Conservation (phyloP, 2,113 vertebrate species). For the Aegithalos caudatus region DNA sequence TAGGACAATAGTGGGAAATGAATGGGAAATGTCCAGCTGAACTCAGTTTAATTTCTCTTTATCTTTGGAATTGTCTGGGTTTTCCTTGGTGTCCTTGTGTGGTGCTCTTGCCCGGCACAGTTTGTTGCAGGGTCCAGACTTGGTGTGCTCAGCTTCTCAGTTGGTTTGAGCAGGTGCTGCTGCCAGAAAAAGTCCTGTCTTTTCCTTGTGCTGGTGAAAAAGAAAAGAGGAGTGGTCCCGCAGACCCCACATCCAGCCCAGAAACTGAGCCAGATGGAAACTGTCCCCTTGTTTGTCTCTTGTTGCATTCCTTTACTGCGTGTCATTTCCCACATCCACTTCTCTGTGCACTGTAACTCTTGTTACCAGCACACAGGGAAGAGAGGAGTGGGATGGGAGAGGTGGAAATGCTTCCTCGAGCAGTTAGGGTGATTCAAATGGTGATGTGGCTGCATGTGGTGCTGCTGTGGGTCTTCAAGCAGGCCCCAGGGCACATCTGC, state of each 20-base stretch:
- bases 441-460: background rate
- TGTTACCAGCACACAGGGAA: background rate
- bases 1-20: constrained; percentile 27
- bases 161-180: background rate
- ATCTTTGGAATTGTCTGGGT: background rate
- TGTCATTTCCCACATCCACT: background rate
- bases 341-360: background rate
- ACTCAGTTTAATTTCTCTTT: background rate
- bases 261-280: background rate
- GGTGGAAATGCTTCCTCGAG: background rate
- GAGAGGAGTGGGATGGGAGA: background rate
- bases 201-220: background rate
- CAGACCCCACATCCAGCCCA: background rate
- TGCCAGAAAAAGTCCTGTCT: background rate
- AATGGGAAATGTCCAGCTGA: constrained; percentile 25
- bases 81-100: background rate
- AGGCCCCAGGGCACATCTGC: background rate
- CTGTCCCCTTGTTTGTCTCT: background rate
- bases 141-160: background rate
- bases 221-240: background rate
- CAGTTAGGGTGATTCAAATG: background rate
- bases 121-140: background rate
- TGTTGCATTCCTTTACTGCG: background rate
- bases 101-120: accelerated
- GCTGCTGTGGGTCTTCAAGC: background rate